Percentiles rank a stretch among this genome's conserved stretches.
Conservation (phyloP, 2,797 vertebrate genomes). For the Poeciliopsis paucimaculata region DNA sequence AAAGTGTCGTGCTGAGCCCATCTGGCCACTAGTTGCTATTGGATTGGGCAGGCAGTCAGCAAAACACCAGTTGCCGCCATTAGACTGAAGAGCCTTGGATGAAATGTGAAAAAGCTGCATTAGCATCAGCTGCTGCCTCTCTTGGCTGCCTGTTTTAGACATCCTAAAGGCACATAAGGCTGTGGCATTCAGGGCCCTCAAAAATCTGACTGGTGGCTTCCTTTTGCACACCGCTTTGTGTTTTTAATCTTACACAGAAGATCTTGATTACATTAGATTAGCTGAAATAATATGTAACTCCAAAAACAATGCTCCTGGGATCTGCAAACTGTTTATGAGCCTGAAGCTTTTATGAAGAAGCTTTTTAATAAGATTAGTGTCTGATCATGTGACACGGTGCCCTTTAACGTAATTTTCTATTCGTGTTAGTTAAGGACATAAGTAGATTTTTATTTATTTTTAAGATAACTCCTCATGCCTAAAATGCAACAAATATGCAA, state of each 20-base stretch:
- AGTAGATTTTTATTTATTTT: not conserved
- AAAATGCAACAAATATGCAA: too few relatives aligned
- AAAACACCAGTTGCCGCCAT: slow-evolving; percentile 11
- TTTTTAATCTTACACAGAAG: not conserved
- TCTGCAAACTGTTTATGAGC: not conserved
- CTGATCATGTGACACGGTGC: not conserved
- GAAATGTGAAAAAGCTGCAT: slow-evolving; percentile 38
- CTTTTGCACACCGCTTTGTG: fast-evolving
- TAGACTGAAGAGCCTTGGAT: slow-evolving; percentile 24
- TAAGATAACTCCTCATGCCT: too few relatives aligned
- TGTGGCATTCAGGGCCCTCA: not conserved
- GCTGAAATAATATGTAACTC: not conserved
- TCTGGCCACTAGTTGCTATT: slow-evolving; percentile 48
- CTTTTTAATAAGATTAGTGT: not conserved
- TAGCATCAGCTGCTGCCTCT: slow-evolving; percentile 45
- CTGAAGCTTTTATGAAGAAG: not conserved
- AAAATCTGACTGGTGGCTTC: not conserved
- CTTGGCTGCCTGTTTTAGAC: slow-evolving; percentile 29
- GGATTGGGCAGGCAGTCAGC: slow-evolving; percentile 25
- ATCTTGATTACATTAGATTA: not conserved
- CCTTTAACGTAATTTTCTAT: not conserved
- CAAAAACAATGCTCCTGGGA: not conserved
- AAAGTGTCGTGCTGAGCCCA: slow-evolving; percentile 35
- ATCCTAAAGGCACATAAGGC: slow-evolving; percentile 5
- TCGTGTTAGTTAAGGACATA: not conserved